Percentiles rank a stretch among this genome's conserved stretches.
Conservation (phyloP, 1,140 invertebrate species). For the Paraescarpia echinospica region DNA sequence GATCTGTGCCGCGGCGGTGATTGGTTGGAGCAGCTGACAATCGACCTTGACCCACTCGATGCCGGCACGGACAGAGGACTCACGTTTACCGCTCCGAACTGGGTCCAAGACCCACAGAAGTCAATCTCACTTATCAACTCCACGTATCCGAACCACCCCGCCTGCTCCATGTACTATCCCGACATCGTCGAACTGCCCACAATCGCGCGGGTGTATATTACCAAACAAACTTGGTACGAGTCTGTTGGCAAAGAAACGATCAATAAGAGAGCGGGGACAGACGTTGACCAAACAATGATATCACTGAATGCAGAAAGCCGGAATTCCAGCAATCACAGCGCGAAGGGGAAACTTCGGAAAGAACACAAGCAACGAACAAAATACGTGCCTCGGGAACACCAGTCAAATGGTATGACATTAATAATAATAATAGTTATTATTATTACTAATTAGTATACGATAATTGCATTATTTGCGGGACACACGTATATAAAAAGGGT, state of each 20-base stretch:
- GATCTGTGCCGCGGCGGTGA: conserved; percentile 15
- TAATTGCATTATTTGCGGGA: no score
- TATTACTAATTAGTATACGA: no score
- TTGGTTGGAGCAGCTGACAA: not conserved
- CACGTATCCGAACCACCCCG: conserved; percentile 16
- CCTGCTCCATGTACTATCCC: conserved; percentile 23
- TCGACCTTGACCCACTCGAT: conserved; percentile 19
- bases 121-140: conserved; percentile 18
- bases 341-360: not conserved
- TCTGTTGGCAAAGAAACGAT: not conserved
- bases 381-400: not conserved
- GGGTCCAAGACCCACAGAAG: conserved; percentile 17
- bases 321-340: not conserved
- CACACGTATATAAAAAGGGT: no score
- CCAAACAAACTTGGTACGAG: not conserved
- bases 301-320: not conserved
- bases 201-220: conserved; percentile 22
- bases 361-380: not conserved
- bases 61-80: conserved; percentile 25
- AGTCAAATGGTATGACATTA: not conserved
- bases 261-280: not conserved
- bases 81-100: conserved; percentile 28
- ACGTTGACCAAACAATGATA: no score
- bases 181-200: conserved; percentile 15
- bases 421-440: no score